A percentile compares a stretch with the other conserved stretches of the same genome.
Evolutionary conservation across 2,797 vertebrate genomes (phyloP).

Genomic region (Liasis olivaceus): DNA sequence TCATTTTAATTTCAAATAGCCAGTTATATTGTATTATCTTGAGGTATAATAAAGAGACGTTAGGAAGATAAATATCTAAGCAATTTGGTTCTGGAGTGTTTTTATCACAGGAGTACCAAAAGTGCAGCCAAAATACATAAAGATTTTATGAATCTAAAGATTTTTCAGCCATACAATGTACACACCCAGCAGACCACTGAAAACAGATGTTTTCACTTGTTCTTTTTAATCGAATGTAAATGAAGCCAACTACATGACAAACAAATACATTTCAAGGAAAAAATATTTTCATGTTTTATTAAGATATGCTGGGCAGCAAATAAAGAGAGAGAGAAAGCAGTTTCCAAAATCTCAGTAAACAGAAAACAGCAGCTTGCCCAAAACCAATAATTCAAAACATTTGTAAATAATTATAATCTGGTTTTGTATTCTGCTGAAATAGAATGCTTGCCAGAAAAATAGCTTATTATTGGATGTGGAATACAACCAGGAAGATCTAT

Average conservation of each 20-base stretch:
- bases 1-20: conserved; percentile 28
- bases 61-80: background rate
- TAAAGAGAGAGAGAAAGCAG: conserved; percentile 22
- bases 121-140: conserved; percentile 42
- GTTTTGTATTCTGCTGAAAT: background rate
- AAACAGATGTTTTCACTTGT: conserved; percentile 67
- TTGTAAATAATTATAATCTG: conserved; percentile 26
- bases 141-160: conserved; percentile 52
- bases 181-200: conserved; percentile 24
- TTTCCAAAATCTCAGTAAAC: background rate
- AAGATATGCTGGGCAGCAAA: conserved; percentile 50
- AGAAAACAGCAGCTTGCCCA: background rate
- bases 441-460: background rate
- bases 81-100: accelerated
- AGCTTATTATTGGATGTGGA: background rate
- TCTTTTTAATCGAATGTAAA: conserved; percentile 47
- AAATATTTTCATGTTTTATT: conserved; percentile 65
- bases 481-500: background rate
- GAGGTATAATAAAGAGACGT: conserved; percentile 9
- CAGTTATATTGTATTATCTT: background rate
- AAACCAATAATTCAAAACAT: background rate
- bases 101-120: conserved; percentile 18
- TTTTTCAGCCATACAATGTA: conserved; percentile 39
- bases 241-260: conserved; percentile 52
- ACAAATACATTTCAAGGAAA: conserved; percentile 45